Conservation (phyloP, 2,113 vertebrate genomes). For the Gallinago paraguaiae region DNA sequence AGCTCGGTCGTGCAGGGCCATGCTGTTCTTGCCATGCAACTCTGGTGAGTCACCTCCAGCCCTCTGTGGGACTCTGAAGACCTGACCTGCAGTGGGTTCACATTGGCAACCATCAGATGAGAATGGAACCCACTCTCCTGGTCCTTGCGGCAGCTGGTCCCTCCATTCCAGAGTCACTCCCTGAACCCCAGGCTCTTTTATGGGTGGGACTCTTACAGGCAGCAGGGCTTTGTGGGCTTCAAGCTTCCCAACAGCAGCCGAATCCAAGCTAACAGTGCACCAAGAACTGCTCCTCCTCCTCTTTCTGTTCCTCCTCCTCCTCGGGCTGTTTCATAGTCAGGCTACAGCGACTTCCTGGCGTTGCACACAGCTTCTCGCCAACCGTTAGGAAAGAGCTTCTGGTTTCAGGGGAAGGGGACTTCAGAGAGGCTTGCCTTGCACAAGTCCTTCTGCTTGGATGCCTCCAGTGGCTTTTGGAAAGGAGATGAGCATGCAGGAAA, state of each 20-base stretch:
- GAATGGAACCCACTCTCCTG: fast-evolving
- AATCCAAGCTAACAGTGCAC: not conserved
- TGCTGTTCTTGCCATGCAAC: not conserved
- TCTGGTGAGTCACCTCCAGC: fast-evolving
- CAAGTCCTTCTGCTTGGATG: not conserved
- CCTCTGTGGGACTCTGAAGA: not conserved
- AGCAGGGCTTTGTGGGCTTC: not conserved
- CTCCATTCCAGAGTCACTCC: fast-evolving
- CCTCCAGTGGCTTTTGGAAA: not conserved
- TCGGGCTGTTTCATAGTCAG: not conserved
- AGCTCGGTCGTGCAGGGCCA: fast-evolving
- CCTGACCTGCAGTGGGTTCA: not conserved
- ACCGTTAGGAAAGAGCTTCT: not conserved
- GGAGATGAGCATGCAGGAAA: not conserved
- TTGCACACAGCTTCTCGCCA: not conserved
- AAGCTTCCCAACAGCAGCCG: not conserved
- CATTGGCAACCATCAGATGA: fast-evolving
- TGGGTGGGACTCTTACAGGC: not conserved
- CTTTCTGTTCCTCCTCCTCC: not conserved
- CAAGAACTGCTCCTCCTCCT: not conserved
- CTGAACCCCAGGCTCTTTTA: not conserved
- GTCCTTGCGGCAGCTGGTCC: fast-evolving
- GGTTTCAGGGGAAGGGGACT: not conserved
- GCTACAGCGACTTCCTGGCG: conserved; percentile 5
- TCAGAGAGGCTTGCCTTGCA: not conserved